Conservation (phyloP, 2,113 vertebrate genomes). For the Campylomormyrus tamandua region DNA sequence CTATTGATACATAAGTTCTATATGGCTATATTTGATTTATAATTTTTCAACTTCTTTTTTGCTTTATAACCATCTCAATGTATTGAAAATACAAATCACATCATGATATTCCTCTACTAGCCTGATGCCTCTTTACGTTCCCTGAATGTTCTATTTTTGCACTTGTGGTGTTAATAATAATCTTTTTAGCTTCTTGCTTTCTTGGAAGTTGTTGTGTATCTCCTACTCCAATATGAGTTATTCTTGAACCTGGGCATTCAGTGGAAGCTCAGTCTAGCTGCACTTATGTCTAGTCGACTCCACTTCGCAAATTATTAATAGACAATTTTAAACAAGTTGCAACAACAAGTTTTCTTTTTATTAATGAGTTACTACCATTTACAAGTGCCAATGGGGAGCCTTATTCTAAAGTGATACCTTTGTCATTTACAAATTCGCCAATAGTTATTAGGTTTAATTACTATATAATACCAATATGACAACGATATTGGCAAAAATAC, state of each 20-base stretch:
- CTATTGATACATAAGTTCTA: background rate
- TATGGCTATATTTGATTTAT: background rate
- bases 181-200: background rate
- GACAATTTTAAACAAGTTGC: too few species aligned
- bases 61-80: background rate
- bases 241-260: background rate
- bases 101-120: background rate
- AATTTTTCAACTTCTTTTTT: background rate
- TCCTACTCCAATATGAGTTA: background rate
- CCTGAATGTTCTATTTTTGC: background rate
- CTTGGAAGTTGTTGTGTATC: background rate
- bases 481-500: background rate
- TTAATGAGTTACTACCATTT: too few species aligned
- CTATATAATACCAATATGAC: background rate
- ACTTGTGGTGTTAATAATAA: background rate
- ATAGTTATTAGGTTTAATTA: background rate
- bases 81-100: background rate
- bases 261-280: background rate
- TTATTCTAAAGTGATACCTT: too few species aligned
- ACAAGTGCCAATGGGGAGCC: too few species aligned
- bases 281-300: background rate
- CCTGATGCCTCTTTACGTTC: background rate
- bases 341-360: too few species aligned
- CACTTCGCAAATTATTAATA: background rate
- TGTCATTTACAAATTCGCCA: background rate